A percentile compares a stretch with the other conserved stretches of the same genome.
These are phyloP conservation scores for Xenus cinereus DNA, from an alignment of 2,113 vertebrate genomes.

Conservation along the genomic window DNA sequence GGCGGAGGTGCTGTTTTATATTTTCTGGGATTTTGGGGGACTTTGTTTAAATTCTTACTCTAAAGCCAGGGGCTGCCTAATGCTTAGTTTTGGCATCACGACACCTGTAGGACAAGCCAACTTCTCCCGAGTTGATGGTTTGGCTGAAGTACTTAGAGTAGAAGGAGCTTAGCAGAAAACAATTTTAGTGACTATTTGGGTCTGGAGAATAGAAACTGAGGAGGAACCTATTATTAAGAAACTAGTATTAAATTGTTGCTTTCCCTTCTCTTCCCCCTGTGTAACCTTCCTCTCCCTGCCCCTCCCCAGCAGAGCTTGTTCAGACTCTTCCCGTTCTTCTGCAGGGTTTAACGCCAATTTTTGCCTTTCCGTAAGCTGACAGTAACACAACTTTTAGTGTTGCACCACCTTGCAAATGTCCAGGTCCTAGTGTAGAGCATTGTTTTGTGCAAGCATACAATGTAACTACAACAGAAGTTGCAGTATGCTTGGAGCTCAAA, in stretches of 20 bases:
- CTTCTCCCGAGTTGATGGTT: background rate
- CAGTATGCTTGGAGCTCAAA: background rate
- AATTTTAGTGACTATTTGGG: background rate
- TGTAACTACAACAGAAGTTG: background rate
- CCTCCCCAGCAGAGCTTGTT: background rate
- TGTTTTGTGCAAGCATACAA: background rate
- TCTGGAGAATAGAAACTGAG: background rate
- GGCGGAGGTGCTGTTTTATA: background rate
- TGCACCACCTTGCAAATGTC: background rate
- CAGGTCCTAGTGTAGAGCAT: background rate
- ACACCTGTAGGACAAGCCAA: background rate
- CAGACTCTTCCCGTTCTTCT: background rate
- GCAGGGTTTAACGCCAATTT: background rate
- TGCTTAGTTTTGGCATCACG: background rate
- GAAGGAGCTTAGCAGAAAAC: background rate
- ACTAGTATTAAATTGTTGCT: background rate
- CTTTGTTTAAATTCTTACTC: background rate
- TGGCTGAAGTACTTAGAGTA: background rate
- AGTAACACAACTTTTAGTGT: background rate
- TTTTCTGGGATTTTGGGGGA: background rate
- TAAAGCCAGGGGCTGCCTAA: background rate
- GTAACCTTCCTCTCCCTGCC: background rate
- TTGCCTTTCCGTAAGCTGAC: background rate
- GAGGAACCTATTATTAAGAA: background rate
- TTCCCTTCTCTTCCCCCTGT: background rate